Evolutionary conservation across 2,113 vertebrate genomes (phyloP).

Genomic region (Zeus faber): DNA sequence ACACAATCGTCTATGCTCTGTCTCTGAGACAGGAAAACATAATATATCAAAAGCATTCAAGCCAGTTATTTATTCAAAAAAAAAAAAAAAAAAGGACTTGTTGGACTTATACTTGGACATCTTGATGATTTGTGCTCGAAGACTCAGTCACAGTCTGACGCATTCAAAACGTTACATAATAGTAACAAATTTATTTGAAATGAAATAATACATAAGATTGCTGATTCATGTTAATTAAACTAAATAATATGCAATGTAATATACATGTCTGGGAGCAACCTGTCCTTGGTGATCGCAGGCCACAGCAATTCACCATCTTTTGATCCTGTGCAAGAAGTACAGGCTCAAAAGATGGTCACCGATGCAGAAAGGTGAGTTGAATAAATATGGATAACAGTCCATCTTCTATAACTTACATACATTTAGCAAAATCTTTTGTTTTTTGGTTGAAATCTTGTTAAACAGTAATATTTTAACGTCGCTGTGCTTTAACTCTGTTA

Average conservation of each 20-base stretch:
- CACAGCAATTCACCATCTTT: background rate
- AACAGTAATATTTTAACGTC: conserved; percentile 1
- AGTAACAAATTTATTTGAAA: conserved; percentile 42
- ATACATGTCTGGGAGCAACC: conserved; percentile 4
- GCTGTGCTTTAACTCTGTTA: conserved; percentile 34
- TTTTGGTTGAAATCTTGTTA: conserved; percentile 13
- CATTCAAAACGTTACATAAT: conserved; percentile 5
- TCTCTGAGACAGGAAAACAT: too few species aligned
- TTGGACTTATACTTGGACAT: background rate
- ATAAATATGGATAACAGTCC: background rate
- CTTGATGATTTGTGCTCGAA: background rate
- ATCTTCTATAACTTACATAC: conserved; percentile 16
- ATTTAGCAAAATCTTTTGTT: conserved; percentile 15
- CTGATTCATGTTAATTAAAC: conserved; percentile 30
- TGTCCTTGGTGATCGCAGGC: too few species aligned
- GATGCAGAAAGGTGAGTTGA: background rate
- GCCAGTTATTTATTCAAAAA: too few species aligned
- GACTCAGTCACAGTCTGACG: background rate
- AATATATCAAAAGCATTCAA: too few species aligned
- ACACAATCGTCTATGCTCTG: too few species aligned
- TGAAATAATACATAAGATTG: conserved; percentile 31
- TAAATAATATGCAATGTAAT: conserved; percentile 16
- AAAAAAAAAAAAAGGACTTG: too few species aligned
- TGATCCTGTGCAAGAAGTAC: too few species aligned
- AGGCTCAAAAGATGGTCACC: background rate